A percentile compares a stretch with the other conserved stretches of the same genome.
phyloP scores from a whole-genome alignment of 64 coral and sea anemone species.

The Pachyseris speciosa region DNA sequence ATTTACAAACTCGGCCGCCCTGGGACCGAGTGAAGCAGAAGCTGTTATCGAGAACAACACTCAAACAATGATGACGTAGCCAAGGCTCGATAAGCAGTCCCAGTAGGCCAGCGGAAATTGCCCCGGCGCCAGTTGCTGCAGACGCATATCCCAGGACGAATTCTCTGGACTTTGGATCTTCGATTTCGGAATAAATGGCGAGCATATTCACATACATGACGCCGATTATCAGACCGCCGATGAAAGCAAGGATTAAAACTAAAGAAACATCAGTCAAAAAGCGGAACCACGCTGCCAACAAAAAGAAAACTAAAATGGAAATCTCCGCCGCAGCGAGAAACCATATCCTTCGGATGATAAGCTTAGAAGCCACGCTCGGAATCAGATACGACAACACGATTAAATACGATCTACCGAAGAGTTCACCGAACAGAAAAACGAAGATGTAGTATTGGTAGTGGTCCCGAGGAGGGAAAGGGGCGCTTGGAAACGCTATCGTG shows the following conservation, averaged over 20 bases:
- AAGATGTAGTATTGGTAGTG: slow-evolving; percentile 96
- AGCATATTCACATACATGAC: slow-evolving; percentile 93
- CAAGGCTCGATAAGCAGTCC: slow-evolving; percentile 82
- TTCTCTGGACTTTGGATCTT: slow-evolving; percentile 65
- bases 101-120: slow-evolving; percentile 79
- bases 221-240: slow-evolving; percentile 79
- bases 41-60: slow-evolving; percentile 44
- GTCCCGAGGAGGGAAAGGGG: slow-evolving; percentile 88
- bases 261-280: slow-evolving; percentile 77
- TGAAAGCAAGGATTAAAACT: slow-evolving; percentile 68
- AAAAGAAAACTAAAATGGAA: slow-evolving; percentile 72
- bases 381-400: slow-evolving; percentile 68
- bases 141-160: slow-evolving; percentile 91
- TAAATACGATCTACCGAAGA: slow-evolving; percentile 89
- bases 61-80: slow-evolving; percentile 88
- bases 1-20: slow-evolving; percentile 25
- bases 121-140: slow-evolving; percentile 81
- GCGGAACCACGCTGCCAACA: slow-evolving; percentile 83
- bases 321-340: slow-evolving; percentile 56
- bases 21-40: slow-evolving; percentile 83
- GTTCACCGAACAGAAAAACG: slow-evolving; percentile 80
- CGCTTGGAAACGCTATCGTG: slow-evolving; percentile 85
- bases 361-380: slow-evolving; percentile 47
- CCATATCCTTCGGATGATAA: slow-evolving; percentile 80
- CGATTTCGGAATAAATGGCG: slow-evolving; percentile 71